A percentile compares a stretch with the other conserved stretches of the same genome.
Conservation (phyloP, 2,113 vertebrate species). For the Syngnathus scovelli region DNA sequence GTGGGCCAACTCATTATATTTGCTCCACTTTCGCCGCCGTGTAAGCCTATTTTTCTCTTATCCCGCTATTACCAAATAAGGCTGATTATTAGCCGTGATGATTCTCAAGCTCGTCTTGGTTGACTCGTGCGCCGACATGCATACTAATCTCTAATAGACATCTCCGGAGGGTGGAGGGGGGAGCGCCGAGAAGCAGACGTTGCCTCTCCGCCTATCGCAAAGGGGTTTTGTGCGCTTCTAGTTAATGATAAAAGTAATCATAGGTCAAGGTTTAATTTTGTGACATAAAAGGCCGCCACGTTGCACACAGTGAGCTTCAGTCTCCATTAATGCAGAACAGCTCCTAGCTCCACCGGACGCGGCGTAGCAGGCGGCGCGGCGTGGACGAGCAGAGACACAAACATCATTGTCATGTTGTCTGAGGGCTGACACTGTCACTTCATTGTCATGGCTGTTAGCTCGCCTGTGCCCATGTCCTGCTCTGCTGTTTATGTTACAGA, state of each 20-base stretch:
- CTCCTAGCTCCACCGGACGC: slow-evolving; percentile 37
- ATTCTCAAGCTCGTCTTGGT: slow-evolving; percentile 50
- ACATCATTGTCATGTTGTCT: slow-evolving; percentile 67
- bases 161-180: slow-evolving; percentile 42
- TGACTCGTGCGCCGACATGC: slow-evolving; percentile 49
- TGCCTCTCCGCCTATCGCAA: slow-evolving; percentile 34
- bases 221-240: slow-evolving; percentile 36
- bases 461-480: slow-evolving; percentile 62
- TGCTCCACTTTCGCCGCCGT: slow-evolving; percentile 45
- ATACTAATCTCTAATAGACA: slow-evolving; percentile 65
- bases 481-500: slow-evolving; percentile 70
- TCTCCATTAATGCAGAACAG: slow-evolving; percentile 48
- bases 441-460: slow-evolving; percentile 67
- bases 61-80: slow-evolving; percentile 61
- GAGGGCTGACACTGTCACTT: slow-evolving; percentile 64
- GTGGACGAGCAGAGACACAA: slow-evolving; percentile 60
- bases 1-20: slow-evolving; percentile 54
- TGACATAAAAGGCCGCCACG: slow-evolving; percentile 57
- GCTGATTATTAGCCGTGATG: slow-evolving; percentile 59
- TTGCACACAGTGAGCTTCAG: slow-evolving; percentile 31
- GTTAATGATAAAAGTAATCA: slow-evolving; percentile 61
- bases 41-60: slow-evolving; percentile 62
- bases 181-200: slow-evolving; percentile 40
- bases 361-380: slow-evolving; percentile 42
- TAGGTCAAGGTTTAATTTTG: slow-evolving; percentile 60